Base-by-base conservation (phyloP, 2,888 invertebrate genomes). In the Drosophila nr. fundita region DNA sequence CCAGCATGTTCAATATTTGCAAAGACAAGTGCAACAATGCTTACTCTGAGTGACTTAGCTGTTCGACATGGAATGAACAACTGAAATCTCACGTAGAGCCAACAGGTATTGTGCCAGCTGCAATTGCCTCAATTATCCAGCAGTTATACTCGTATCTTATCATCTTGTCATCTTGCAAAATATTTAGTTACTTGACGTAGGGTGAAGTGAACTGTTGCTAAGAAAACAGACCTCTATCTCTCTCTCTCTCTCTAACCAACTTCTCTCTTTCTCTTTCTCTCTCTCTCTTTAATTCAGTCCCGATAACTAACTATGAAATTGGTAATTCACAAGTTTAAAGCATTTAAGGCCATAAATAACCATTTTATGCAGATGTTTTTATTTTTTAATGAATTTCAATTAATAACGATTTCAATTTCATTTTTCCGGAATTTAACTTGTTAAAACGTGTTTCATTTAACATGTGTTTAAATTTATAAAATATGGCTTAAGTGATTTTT, bases 11-110 rank as follows among this genome's bases (percentile, higher is more conserved):
- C 72, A 78, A 80, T 85, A 73, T 84, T 75, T 73, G 72, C 67
- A 49, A 45, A 68, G 64, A 80, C 84, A 75, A 83, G 73, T 80
- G 70, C 74, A 55, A 52, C 70, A 50, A 42, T 61, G 72, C 45
- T 55, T 58, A 13, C 61, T 49, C 57, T 45, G 21, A 50, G 29
- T 18, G 21, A 57, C 21, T 24, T 36, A 32, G 42, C 15, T 32
- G 57, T 58, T 34, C 21, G 75, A 65, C 77, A 60, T 58, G 50
- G 71, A 83, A 81, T 77, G 74, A 69, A 73, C 82, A 83, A 55
- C 57, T 61, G 42, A 58, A 55, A 40, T 24, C 53, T 21, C 18
- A 36, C 27, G 2, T n/a, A 11, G 32, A 40, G 66, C 38, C 55
- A 64, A 49, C 69, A 55, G 45, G 50, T 27, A 49, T 60, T 60